Evolutionary conservation across 2,888 invertebrate species (phyloP).

Genomic region (Perizoma flavofasciatum): DNA sequence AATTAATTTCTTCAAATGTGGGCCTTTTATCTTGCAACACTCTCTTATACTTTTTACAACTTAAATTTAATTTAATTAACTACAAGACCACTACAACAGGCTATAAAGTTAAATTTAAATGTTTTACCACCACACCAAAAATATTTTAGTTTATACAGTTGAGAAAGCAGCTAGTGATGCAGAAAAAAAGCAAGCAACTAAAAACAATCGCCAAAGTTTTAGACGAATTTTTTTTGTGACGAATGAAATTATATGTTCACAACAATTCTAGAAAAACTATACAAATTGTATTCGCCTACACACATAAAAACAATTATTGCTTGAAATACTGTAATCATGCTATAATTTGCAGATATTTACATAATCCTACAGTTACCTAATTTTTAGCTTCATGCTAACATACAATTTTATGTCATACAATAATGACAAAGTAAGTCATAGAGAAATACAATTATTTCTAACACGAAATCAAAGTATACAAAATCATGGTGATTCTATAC

Average conservation of each 20-base stretch:
- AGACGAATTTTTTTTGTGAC: constrained; percentile 21
- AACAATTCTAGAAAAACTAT: constrained; percentile 21
- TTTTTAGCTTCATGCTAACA: constrained; percentile 57
- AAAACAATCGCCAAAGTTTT: constrained; percentile 13
- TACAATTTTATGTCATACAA: constrained; percentile 46
- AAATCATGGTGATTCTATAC: constrained; percentile 49
- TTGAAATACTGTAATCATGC: constrained; percentile 44
- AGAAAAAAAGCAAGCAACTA: constrained; percentile 15
- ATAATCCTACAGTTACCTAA: constrained; percentile 63
- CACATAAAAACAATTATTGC: constrained; percentile 44
- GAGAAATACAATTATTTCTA: constrained; percentile 58
- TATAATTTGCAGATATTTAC: constrained; percentile 67
- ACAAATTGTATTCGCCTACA: constrained; percentile 28
- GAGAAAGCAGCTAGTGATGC: constrained; percentile 21
- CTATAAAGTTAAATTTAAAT: constrained; percentile 47
- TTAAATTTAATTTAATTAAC: constrained; percentile 64
- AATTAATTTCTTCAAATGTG: constrained; percentile 27
- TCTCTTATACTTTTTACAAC: constrained; percentile 68
- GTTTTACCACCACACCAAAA: constrained; percentile 40
- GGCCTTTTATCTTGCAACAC: constrained; percentile 54
- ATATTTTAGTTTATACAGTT: constrained; percentile 26
- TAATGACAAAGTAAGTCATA: constrained; percentile 52
- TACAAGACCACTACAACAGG: constrained; percentile 66
- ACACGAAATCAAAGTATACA: constrained; percentile 56
- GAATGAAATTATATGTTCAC: constrained; percentile 10